Conservation (phyloP, 2,888 invertebrate species). For the Nemotelus pantherinus region DNA sequence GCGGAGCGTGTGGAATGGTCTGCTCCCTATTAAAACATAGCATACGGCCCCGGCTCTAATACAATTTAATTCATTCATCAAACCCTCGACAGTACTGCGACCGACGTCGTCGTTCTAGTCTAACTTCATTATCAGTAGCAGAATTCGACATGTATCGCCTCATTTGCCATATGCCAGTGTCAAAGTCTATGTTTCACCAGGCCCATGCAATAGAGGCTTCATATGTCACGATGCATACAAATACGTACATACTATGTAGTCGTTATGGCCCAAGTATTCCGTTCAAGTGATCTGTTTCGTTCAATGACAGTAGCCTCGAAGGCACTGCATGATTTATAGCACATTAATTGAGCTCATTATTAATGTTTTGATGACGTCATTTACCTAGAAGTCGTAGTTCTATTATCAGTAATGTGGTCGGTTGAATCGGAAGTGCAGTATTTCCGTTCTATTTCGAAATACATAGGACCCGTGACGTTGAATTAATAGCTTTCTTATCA, state of each 20-base stretch:
- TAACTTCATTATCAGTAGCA: slow-evolving; percentile 20
- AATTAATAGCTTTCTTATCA: too few species aligned
- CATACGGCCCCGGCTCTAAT: neutral
- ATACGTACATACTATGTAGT: too few species aligned
- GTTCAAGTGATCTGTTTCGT: neutral
- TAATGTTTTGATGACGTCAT: slow-evolving; percentile 14
- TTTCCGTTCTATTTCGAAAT: neutral
- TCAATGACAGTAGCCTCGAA: slow-evolving; percentile 2
- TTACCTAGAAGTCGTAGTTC: neutral
- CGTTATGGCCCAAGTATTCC: too few species aligned
- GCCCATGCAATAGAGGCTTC: neutral
- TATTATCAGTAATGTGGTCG: neutral
- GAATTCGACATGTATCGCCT: neutral
- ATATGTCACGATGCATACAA: neutral
- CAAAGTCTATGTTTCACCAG: neutral
- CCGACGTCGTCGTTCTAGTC: slow-evolving; percentile 1
- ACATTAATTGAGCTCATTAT: slow-evolving; percentile 16
- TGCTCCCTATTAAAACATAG: slow-evolving; percentile 1
- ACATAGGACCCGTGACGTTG: too few species aligned
- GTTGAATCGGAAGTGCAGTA: neutral
- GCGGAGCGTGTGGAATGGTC: slow-evolving; percentile 10
- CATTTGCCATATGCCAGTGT: slow-evolving; percentile 24
- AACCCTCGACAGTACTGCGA: neutral
- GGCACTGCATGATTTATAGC: neutral
- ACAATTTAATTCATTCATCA: slow-evolving; percentile 29